Evolutionary conservation across 2,888 invertebrate genomes (phyloP).

Genomic region (Agonopterix alstromeriana): DNA sequence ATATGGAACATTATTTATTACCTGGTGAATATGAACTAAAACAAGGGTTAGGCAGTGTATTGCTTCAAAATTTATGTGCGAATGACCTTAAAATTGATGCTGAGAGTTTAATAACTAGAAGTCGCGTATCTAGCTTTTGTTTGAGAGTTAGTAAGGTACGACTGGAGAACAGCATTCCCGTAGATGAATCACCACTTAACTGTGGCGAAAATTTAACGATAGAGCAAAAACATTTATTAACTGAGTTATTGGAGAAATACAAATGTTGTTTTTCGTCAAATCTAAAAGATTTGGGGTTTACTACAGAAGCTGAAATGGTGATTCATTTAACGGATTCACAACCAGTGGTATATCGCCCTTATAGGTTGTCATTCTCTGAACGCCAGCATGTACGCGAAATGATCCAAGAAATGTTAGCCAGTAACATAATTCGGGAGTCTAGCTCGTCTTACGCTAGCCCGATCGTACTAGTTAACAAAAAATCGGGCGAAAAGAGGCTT

Average conservation of each 20-base stretch:
- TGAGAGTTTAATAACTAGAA: background rate
- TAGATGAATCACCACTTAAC: background rate
- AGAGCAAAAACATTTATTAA: background rate
- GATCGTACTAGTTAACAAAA: slow-evolving; percentile 19
- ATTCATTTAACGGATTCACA: slow-evolving; percentile 11
- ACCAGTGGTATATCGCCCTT: slow-evolving; percentile 17
- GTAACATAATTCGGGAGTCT: slow-evolving; percentile 15
- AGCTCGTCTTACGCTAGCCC: slow-evolving; percentile 20
- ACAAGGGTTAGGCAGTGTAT: background rate
- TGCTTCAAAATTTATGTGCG: background rate
- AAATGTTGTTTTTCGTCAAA: slow-evolving; percentile 10
- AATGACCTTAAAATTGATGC: background rate
- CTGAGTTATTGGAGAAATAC: background rate
- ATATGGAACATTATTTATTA: background rate
- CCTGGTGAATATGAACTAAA: slow-evolving; percentile 1
- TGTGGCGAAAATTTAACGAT: background rate
- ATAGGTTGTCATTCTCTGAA: slow-evolving; percentile 12
- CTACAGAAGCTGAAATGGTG: slow-evolving; percentile 12
- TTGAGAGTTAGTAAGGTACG: background rate
- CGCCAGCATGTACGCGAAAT: slow-evolving; percentile 10
- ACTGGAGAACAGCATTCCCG: background rate
- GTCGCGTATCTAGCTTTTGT: background rate
- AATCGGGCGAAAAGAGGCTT: slow-evolving; percentile 13
- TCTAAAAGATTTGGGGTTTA: slow-evolving; percentile 12
- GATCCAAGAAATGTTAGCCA: slow-evolving; percentile 14